Percentiles rank a stretch among this genome's conserved stretches.
phyloP scores from a whole-genome alignment of 2,888 invertebrate genomes.

The Xanthorhoe designata region DNA sequence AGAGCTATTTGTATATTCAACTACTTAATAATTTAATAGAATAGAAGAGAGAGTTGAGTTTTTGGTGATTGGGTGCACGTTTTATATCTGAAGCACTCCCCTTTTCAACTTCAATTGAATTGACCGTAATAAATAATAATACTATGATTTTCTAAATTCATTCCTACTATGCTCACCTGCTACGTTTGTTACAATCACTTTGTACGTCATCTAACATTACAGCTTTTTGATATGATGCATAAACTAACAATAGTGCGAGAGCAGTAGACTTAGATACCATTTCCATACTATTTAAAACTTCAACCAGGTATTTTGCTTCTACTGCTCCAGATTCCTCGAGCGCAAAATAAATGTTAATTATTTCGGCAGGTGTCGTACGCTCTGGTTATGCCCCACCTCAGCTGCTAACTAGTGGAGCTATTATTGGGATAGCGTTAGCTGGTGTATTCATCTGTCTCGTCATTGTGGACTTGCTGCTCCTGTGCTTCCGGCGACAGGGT shows the following conservation, averaged over 20 bases:
- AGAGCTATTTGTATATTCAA: constrained; percentile 72
- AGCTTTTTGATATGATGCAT: constrained; percentile 78
- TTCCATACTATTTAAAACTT: constrained; percentile 25
- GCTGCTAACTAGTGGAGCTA: constrained; percentile 89
- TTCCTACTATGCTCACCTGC: constrained; percentile 29
- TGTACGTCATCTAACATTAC: constrained; percentile 73
- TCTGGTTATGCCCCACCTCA: constrained; percentile 81
- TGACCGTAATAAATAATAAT: constrained; percentile 70
- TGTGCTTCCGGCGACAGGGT: constrained; percentile 88
- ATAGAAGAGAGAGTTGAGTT: constrained; percentile 40
- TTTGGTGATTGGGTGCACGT: constrained; percentile 83
- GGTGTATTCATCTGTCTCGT: constrained; percentile 92
- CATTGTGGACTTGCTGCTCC: constrained; percentile 94
- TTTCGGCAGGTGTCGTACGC: constrained; percentile 75
- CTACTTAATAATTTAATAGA: constrained; percentile 47
- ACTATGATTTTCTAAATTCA: constrained; percentile 21
- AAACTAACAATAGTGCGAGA: constrained; percentile 73
- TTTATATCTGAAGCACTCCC: constrained; percentile 79
- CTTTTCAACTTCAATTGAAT: constrained; percentile 56
- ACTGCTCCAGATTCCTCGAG: constrained; percentile 61
- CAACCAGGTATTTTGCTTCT: constrained; percentile 55
- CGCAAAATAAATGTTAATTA: constrained; percentile 45
- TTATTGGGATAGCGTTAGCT: constrained; percentile 94
- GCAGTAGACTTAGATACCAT: constrained; percentile 64
- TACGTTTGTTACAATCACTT: constrained; percentile 77